These are phyloP conservation scores for Sphenopsis melanotis DNA, from an alignment of 2,797 vertebrate genomes.

Conservation along the genomic window DNA sequence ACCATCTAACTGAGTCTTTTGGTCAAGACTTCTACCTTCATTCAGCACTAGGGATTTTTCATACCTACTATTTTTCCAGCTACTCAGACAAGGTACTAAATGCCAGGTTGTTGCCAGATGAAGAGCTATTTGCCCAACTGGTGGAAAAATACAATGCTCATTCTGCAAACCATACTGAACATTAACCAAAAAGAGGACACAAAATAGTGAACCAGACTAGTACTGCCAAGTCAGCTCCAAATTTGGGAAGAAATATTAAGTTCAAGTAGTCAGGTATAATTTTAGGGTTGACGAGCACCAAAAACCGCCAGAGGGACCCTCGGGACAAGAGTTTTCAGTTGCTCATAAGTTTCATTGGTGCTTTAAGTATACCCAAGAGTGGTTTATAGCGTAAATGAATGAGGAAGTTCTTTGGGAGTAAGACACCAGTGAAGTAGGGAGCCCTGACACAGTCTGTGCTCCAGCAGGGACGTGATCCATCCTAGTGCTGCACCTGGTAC, in stretches of 20 bases:
- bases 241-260: not conserved
- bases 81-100: not conserved
- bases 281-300: rapidly evolving
- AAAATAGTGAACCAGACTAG: not conserved
- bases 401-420: not conserved
- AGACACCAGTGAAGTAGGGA: not conserved
- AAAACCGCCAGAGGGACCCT: not conserved
- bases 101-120: not conserved
- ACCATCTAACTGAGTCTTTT: not conserved
- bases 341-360: not conserved
- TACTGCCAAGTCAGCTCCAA: not conserved
- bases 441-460: not conserved
- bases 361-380: not conserved
- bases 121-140: not conserved
- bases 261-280: not conserved
- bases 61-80: not conserved
- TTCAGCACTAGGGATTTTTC: not conserved
- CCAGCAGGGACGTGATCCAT: not conserved
- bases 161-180: not conserved
- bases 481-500: not conserved
- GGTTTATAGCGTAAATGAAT: not conserved
- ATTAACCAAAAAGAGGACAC: not conserved
- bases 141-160: not conserved
- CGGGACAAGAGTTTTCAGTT: not conserved
- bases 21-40: not conserved